Evolutionary conservation across 1,140 invertebrate genomes (phyloP).

Genomic region (Cyrtorhinus lividipennis): DNA sequence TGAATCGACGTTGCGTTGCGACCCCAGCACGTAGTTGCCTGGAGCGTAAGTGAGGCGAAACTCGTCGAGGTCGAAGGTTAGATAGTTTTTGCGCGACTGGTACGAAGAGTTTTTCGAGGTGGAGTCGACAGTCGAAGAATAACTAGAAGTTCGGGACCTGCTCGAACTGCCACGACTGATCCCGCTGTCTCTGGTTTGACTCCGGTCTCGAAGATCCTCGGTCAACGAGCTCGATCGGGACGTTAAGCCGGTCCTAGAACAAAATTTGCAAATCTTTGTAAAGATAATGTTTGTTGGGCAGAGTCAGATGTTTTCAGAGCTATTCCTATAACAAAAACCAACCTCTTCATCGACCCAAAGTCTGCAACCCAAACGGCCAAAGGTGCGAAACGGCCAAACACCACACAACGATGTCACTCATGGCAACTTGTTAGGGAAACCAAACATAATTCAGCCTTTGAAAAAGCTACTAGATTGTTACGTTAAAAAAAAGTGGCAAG

Average conservation of each 20-base stretch:
- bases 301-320: no score
- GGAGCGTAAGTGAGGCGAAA: slow-evolving; percentile 12
- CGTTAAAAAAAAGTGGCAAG: no score
- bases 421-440: no score
- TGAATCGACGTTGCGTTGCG: neutral
- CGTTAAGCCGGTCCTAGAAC: neutral
- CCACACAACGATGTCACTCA: no score
- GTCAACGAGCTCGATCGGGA: slow-evolving; percentile 15
- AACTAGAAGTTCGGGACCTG: neutral
- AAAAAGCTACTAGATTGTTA: no score
- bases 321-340: no score
- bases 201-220: slow-evolving; percentile 15
- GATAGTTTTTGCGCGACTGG: slow-evolving; percentile 8
- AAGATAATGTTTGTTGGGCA: no score
- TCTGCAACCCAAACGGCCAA: no score
- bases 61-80: slow-evolving; percentile 12
- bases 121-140: neutral
- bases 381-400: no score
- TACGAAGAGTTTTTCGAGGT: slow-evolving; percentile 7
- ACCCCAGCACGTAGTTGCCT: slow-evolving; percentile 11
- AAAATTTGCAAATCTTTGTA: no score
- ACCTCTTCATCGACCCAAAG: no score
- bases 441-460: no score
- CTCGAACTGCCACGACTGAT: neutral
- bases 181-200: slow-evolving; percentile 14